Percentiles rank a stretch among this genome's conserved stretches.
These are phyloP conservation scores for Stictocephala bisonia DNA, from an alignment of 2,888 invertebrate species.

Conservation along the genomic window DNA sequence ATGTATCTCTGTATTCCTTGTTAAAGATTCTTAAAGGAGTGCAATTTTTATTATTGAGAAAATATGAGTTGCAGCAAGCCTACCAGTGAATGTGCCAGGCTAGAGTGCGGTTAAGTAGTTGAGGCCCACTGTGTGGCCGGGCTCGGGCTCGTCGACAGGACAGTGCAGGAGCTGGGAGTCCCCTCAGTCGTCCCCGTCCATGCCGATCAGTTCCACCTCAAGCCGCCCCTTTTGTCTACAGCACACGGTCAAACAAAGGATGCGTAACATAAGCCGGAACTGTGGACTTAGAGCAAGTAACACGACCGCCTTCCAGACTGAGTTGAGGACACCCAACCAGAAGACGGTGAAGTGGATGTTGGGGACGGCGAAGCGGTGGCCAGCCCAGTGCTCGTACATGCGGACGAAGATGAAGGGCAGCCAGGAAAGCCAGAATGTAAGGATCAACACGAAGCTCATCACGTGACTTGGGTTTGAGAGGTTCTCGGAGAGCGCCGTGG, in stretches of 20 bases:
- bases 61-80: too few species aligned
- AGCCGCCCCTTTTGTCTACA: constrained; percentile 86
- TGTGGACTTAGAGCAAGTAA: constrained; percentile 91
- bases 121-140: constrained; percentile 8
- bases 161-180: constrained; percentile 16
- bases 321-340: constrained; percentile 95
- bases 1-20: too few species aligned
- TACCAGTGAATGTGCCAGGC: not conserved
- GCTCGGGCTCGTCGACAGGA: constrained; percentile 26
- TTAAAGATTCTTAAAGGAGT: too few species aligned
- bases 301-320: constrained; percentile 95
- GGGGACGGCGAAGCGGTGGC: constrained; percentile 65
- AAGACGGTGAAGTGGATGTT: constrained; percentile 92
- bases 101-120: constrained; percentile 25
- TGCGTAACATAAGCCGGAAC: constrained; percentile 88
- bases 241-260: constrained; percentile 89
- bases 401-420: constrained; percentile 88
- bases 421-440: constrained; percentile 95
- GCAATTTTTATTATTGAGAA: too few species aligned
- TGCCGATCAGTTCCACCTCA: constrained; percentile 86
- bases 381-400: constrained; percentile 72
- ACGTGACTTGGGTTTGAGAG: constrained; percentile 94
- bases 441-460: constrained; percentile 93
- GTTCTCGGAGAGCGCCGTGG: constrained; percentile 90
- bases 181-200: constrained; percentile 85